phyloP scores from a whole-genome alignment of 2,888 invertebrate genomes.

The Neoascia interrupta region DNA sequence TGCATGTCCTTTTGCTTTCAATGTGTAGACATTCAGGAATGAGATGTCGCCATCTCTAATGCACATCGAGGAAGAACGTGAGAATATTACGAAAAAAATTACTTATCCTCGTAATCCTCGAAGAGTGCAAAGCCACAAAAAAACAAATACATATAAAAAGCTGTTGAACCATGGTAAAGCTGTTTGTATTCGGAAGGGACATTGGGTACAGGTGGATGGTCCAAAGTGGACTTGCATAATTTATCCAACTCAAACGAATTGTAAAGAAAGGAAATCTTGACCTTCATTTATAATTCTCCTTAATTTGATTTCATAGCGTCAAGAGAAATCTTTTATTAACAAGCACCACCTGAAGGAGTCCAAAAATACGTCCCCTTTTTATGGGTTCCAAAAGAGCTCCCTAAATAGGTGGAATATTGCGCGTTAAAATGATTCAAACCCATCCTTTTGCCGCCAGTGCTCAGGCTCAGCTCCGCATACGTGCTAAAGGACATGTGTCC shows the following conservation, averaged over 20 bases:
- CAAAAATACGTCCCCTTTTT: too few relatives aligned
- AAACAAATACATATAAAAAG: too few relatives aligned
- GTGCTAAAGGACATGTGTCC: slow-evolving; percentile 38
- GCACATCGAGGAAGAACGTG: too few relatives aligned
- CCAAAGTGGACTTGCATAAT: slow-evolving; percentile 4
- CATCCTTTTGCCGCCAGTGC: too few relatives aligned
- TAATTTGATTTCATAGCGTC: slow-evolving; percentile 8
- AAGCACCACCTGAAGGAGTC: neutral
- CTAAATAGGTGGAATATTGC: slow-evolving; percentile 19
- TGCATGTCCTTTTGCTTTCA: slow-evolving; percentile 21
- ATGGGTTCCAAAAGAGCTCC: neutral
- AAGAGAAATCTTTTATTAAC: slow-evolving; percentile 11
- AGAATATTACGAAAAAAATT: neutral
- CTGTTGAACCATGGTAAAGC: slow-evolving; percentile 7
- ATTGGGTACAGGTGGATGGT: neutral
- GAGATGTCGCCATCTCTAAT: too few relatives aligned
- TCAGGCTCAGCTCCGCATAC: too few relatives aligned
- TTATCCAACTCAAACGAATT: neutral
- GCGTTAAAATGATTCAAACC: slow-evolving; percentile 13
- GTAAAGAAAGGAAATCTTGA: slow-evolving; percentile 20
- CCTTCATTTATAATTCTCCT: slow-evolving; percentile 12
- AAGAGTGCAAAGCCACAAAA: neutral
- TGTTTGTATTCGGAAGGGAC: neutral
- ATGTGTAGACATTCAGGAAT: neutral
- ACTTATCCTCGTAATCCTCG: neutral